phyloP scores from a whole-genome alignment of 2,888 invertebrate genomes.

The Drosophila demipolita region DNA sequence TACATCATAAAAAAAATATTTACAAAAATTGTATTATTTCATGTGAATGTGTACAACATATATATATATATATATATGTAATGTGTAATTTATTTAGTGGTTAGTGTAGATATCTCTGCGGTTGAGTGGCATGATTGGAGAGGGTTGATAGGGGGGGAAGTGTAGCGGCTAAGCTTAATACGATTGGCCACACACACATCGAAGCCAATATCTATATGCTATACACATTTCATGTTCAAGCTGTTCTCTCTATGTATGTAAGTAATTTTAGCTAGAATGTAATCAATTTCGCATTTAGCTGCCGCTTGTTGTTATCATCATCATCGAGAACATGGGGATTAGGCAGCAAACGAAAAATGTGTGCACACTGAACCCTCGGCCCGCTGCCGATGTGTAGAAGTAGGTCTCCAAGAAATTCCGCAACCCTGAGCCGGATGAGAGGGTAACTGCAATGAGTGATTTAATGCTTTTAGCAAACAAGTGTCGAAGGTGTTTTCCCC shows the following conservation, averaged over 20 bases:
- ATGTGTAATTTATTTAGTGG: constrained; percentile 26
- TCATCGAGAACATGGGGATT: constrained; percentile 43
- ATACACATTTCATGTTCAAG: constrained; percentile 56
- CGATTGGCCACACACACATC: constrained; percentile 35
- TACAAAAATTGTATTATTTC: constrained; percentile 55
- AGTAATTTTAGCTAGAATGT: constrained; percentile 41
- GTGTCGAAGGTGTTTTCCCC: constrained; percentile 20
- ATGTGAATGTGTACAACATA: constrained; percentile 32
- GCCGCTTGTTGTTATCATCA: constrained; percentile 34
- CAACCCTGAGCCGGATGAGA: constrained; percentile 82
- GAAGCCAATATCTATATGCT: constrained; percentile 59
- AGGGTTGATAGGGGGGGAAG: neutral
- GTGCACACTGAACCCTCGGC: neutral
- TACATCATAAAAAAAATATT: constrained; percentile 69
- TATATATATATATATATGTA: constrained; percentile 15
- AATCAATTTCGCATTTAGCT: constrained; percentile 56
- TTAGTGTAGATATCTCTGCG: constrained; percentile 15
- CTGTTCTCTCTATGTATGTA: constrained; percentile 26
- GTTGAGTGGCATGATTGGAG: neutral
- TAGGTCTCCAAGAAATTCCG: constrained; percentile 82
- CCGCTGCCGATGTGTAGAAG: constrained; percentile 74
- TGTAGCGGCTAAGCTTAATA: constrained; percentile 39
- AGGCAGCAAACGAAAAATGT: constrained; percentile 34
- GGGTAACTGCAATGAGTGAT: constrained; percentile 77
- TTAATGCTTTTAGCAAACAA: constrained; percentile 45